Evolutionary conservation across 2,113 vertebrate species (phyloP), one percentile per base, ranked within the genome.

Genomic region (Ageneiosus marmoratus): DNA sequence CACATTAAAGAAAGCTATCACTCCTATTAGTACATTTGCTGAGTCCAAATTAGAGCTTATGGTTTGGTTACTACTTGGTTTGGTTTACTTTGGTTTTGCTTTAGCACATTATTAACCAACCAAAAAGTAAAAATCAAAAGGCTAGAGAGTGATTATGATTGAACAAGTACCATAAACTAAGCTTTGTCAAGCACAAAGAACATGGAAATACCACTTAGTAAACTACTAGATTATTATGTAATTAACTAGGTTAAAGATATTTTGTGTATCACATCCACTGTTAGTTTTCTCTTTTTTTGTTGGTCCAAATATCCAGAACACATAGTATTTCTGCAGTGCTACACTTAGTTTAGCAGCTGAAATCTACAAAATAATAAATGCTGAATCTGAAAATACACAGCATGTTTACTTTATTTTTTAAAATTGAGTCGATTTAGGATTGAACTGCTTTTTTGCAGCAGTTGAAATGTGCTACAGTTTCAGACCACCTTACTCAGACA

Each of bases 221-320:
- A 69, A 22, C 18, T 37, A 4, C 24, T 29, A 34, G 0, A 6
- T 51, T 20, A 51, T 16, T 73, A 18, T 48, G 16, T 73, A 27
- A 50, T 16, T 29, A 74, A 4, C 1, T 6, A 6, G 48, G 27
- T 34, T 50, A 51, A 74, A 51, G 16, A 16, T 2, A 75, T 75
- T 22, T 18, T 11, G 7, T 20, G 18, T 5, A 75, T 32, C 29
- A 53, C 18, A 41, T 41, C 37, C 37, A 53, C 18, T 11, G 4
- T 53, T 29, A 34, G 15, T 73, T 16, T 20, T 20, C 8, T 53
- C 18, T 51, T 34, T 75, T 8, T 75, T 75, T 34, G 18, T 53
- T 75, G 48, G 27, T 53, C 27, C 18, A 53, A 22, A 34, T 53
- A 75, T 75, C 48, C 15, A 75, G 29, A 75, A 51, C 73, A 75